These are phyloP conservation scores for Crotophaga sulcirostris DNA, from an alignment of 2,113 vertebrate genomes.

Conservation along the genomic window DNA sequence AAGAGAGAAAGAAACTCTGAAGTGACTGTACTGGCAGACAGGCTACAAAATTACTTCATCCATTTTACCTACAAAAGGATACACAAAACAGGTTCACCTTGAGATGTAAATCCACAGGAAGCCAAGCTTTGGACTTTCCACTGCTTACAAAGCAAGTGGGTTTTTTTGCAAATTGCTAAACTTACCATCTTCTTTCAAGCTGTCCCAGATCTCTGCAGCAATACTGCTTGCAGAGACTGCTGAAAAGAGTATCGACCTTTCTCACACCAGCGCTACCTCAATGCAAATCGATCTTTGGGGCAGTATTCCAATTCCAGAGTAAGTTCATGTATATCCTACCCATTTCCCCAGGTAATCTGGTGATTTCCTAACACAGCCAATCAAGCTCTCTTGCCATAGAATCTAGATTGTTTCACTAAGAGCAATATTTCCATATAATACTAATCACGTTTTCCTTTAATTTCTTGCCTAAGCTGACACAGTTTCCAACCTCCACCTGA, in stretches of 20 bases:
- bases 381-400: neutral
- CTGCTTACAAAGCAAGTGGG: neutral
- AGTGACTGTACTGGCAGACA: neutral
- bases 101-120: neutral
- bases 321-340: neutral
- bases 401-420: neutral
- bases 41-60: neutral
- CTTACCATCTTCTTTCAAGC: neutral
- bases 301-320: fast-evolving
- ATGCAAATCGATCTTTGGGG: neutral
- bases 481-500: neutral
- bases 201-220: neutral
- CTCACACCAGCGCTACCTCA: neutral
- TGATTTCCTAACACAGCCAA: neutral
- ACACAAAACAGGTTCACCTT: neutral
- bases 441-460: neutral
- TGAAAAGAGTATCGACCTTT: neutral
- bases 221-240: neutral
- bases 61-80: neutral
- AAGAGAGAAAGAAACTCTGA: neutral
- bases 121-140: neutral
- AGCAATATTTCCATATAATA: neutral
- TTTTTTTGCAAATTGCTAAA: neutral
- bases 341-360: neutral
- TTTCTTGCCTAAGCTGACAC: neutral